A percentile compares a stretch with the other conserved stretches of the same genome.
These are phyloP conservation scores for Megalonaias nervosa DNA, from an alignment of 1,140 invertebrate species.

Conservation along the genomic window DNA sequence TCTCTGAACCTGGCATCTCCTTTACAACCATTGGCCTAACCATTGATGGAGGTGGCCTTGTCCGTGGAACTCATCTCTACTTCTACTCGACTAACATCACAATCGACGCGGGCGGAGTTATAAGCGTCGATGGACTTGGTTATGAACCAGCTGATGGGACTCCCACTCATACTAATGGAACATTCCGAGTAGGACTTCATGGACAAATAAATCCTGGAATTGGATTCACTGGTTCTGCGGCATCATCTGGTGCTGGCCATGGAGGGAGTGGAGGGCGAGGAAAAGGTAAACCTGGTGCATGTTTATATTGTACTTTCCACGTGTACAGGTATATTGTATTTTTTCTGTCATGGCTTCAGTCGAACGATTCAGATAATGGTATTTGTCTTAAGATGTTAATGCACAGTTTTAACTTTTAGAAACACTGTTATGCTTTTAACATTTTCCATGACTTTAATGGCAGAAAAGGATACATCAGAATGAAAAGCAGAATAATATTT, in stretches of 20 bases:
- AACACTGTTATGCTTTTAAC: no score
- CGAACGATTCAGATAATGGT: no score
- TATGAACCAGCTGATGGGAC: constrained; percentile 44
- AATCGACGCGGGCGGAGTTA: constrained; percentile 51
- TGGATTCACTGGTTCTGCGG: constrained; percentile 34
- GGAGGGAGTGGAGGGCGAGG: constrained; percentile 58
- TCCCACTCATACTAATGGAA: no score
- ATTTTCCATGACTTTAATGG: no score
- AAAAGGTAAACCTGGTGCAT: constrained; percentile 42
- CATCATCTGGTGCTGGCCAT: constrained; percentile 49
- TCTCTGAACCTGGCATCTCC: constrained; percentile 45
- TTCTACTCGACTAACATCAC: constrained; percentile 53
- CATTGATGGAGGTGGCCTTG: constrained; percentile 57
- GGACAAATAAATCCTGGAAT: constrained; percentile 56
- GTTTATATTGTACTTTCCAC: no score
- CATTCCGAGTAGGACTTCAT: constrained; percentile 34
- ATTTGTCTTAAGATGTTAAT: no score
- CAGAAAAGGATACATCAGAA: no score
- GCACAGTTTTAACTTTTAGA: no score
- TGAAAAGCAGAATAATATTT: no score
- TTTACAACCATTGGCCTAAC: constrained; percentile 45
- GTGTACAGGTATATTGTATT: no score
- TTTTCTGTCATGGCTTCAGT: no score
- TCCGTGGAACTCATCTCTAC: constrained; percentile 52
- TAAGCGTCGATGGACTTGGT: constrained; percentile 56